These are phyloP conservation scores for Capromys pilorides DNA, from an alignment of 2,797 vertebrate genomes.

Conservation along the genomic window DNA sequence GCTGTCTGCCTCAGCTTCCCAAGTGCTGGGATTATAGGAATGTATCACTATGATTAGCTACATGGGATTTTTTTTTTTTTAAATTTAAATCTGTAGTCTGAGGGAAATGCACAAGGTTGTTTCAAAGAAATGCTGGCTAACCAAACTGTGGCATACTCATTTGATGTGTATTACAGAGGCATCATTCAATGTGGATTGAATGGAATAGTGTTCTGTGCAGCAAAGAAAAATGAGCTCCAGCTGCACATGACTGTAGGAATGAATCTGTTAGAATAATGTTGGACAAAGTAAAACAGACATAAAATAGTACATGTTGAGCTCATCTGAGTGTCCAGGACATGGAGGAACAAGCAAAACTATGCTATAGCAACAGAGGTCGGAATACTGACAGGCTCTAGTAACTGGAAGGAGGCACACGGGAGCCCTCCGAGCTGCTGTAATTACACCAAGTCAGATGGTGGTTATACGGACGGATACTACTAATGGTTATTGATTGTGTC, in stretches of 20 bases:
- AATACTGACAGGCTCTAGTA: neutral
- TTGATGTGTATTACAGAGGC: neutral
- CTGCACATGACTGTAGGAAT: neutral
- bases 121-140: neutral
- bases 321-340: neutral
- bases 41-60: too few species aligned
- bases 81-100: neutral
- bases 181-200: neutral
- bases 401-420: too few species aligned
- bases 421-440: neutral
- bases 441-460: neutral
- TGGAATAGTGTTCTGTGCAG: neutral
- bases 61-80: neutral
- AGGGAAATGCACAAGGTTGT: neutral
- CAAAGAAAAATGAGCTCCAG: conserved; percentile 5
- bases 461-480: neutral
- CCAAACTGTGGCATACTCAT: conserved; percentile 9
- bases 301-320: neutral
- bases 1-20: too few species aligned
- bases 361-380: neutral
- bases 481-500: neutral
- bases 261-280: neutral
- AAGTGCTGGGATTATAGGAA: too few species aligned
- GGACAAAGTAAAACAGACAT: neutral
- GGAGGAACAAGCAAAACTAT: conserved; percentile 4